A percentile compares a stretch with the other conserved stretches of the same genome.
These are phyloP conservation scores for Augochlorella aurata DNA, from an alignment of 2,888 invertebrate genomes.

Conservation along the genomic window DNA sequence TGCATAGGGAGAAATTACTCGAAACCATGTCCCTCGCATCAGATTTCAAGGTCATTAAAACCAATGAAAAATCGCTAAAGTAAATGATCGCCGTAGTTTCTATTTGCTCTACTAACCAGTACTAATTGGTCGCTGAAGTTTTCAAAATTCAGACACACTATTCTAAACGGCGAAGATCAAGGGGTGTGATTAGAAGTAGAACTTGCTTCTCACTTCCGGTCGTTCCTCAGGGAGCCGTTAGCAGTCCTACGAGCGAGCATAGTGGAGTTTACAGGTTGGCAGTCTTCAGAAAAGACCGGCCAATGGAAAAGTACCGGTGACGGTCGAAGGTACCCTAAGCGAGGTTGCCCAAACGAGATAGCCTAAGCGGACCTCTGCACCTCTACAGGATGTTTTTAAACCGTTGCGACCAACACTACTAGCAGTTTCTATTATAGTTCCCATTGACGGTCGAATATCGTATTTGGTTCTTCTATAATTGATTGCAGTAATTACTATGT, in stretches of 20 bases:
- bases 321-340: background rate
- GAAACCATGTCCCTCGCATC: too few species aligned
- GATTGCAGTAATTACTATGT: too few species aligned
- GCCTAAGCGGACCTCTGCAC: background rate
- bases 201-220: slow-evolving; percentile 14
- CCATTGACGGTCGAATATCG: too few species aligned
- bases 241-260: slow-evolving; percentile 15
- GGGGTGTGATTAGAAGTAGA: background rate
- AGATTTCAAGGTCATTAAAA: too few species aligned
- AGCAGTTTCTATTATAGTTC: background rate
- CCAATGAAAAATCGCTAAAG: too few species aligned
- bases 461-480: too few species aligned
- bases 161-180: background rate
- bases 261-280: slow-evolving; percentile 10
- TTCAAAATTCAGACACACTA: background rate
- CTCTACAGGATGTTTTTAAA: slow-evolving; percentile 11
- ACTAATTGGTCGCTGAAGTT: background rate
- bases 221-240: slow-evolving; percentile 9
- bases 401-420: background rate
- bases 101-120: background rate
- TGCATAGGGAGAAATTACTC: too few species aligned
- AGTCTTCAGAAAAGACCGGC: slow-evolving; percentile 17
- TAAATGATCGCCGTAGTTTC: background rate
- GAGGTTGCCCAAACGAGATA: background rate
- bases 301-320: slow-evolving; percentile 26